These are phyloP conservation scores for Metopia argyrocephala DNA, from an alignment of 2,888 invertebrate genomes.

Conservation along the genomic window DNA sequence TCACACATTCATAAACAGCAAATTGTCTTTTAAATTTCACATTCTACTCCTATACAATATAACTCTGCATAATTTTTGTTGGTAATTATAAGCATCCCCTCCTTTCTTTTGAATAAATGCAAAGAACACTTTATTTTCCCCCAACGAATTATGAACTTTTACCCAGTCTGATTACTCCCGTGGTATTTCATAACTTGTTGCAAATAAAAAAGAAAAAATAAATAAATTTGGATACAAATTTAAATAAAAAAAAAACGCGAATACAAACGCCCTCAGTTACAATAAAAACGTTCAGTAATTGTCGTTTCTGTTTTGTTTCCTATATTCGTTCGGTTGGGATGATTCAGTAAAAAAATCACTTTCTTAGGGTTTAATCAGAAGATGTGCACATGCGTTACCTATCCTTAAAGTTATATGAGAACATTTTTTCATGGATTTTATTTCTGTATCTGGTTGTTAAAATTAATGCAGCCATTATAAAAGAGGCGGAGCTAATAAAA, in stretches of 20 bases:
- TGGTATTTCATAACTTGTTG: conserved; percentile 50
- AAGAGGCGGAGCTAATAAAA: conserved; percentile 74
- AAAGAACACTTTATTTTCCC: not conserved
- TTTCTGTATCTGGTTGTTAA: not conserved
- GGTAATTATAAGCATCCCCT: conserved; percentile 14
- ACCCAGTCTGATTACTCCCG: not conserved
- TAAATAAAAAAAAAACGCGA: not conserved
- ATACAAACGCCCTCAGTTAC: conserved; percentile 38
- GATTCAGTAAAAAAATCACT: not conserved
- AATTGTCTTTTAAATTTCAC: conserved; percentile 14
- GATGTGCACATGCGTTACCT: conserved; percentile 68
- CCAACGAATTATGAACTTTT: not conserved
- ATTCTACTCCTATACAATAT: conserved; percentile 25
- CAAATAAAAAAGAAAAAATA: conserved; percentile 9
- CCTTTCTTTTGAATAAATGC: not conserved
- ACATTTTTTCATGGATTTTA: not conserved
- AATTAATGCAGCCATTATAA: conserved; percentile 73
- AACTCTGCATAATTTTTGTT: conserved; percentile 8
- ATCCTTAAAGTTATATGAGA: conserved; percentile 8
- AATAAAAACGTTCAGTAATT: not conserved
- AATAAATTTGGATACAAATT: not conserved
- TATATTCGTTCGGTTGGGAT: not conserved
- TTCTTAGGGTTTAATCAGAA: conserved; percentile 9
- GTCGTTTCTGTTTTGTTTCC: conserved; percentile 11
- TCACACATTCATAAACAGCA: conserved; percentile 36